These are phyloP conservation scores for Penaeus indicus DNA, from an alignment of 1,140 invertebrate genomes.

Conservation along the genomic window DNA sequence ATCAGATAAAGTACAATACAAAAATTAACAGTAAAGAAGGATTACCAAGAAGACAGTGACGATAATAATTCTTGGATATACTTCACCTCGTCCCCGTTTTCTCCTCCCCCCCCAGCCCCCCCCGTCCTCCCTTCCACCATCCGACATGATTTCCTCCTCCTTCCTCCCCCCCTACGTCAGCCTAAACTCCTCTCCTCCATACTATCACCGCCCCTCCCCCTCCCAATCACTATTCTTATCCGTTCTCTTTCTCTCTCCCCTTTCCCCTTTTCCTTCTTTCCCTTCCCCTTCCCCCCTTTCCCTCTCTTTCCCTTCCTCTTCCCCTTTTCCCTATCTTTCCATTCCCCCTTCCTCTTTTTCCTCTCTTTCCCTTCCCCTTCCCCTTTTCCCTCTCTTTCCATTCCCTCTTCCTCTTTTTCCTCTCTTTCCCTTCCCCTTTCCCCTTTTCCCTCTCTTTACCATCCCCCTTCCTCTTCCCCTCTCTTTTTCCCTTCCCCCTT, in stretches of 20 bases:
- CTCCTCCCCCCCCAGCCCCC: too few relatives aligned
- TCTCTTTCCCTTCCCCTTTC: not conserved
- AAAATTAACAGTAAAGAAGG: too few relatives aligned
- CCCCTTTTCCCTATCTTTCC: not conserved
- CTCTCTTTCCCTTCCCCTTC: not conserved
- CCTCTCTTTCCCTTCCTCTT: not conserved
- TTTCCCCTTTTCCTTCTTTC: not conserved
- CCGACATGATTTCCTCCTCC: too few relatives aligned
- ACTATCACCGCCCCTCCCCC: too few relatives aligned
- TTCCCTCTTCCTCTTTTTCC: conserved; percentile 6
- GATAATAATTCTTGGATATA: too few relatives aligned
- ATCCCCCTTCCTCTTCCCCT: not conserved
- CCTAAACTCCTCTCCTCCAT: too few relatives aligned
- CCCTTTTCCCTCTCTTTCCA: not conserved
- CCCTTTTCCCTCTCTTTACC: not conserved
- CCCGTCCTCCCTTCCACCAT: too few relatives aligned
- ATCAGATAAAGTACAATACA: too few relatives aligned
- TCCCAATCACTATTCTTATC: too few relatives aligned
- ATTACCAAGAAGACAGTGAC: too few relatives aligned
- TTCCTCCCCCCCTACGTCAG: too few relatives aligned
- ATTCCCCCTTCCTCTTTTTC: not conserved
- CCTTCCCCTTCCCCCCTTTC: not conserved
- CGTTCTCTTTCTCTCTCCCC: not conserved
- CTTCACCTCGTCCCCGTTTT: too few relatives aligned
- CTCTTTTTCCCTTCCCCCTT: not conserved